Percentiles rank a stretch among this genome's conserved stretches.
Evolutionary conservation across 2,888 invertebrate genomes (phyloP).

Genomic region (Phasia obesa): DNA sequence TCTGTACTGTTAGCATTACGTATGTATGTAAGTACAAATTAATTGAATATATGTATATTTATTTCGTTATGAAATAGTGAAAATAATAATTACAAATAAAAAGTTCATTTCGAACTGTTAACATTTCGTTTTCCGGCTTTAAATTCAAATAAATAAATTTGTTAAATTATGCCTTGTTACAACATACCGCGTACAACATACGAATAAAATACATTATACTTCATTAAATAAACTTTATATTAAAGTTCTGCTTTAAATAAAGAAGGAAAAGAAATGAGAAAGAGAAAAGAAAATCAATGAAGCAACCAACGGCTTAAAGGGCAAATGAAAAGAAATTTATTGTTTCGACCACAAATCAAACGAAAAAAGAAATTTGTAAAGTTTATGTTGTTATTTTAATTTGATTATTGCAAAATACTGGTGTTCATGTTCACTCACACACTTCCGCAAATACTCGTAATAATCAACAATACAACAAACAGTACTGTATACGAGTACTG

Average conservation of each 20-base stretch:
- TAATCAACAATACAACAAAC: not conserved
- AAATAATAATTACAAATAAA: slow-evolving; percentile 42
- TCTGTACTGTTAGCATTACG: slow-evolving; percentile 2
- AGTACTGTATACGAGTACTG: slow-evolving; percentile 1
- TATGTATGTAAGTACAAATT: no score
- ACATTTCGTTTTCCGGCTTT: slow-evolving; percentile 55
- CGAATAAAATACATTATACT: slow-evolving; percentile 4
- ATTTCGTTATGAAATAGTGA: slow-evolving; percentile 55
- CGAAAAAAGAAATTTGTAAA: slow-evolving; percentile 35
- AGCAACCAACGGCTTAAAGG: slow-evolving; percentile 56
- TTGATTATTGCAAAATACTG: slow-evolving; percentile 41
- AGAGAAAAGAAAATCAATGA: slow-evolving; percentile 14
- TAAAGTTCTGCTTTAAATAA: slow-evolving; percentile 57
- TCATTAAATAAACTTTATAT: slow-evolving; percentile 28
- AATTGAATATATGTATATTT: slow-evolving; percentile 5
- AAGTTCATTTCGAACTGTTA: slow-evolving; percentile 24
- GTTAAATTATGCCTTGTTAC: slow-evolving; percentile 30
- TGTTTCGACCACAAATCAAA: slow-evolving; percentile 53
- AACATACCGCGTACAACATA: slow-evolving; percentile 29
- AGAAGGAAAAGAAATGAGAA: slow-evolving; percentile 13
- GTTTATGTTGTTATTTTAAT: not conserved
- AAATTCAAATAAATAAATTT: slow-evolving; percentile 31
- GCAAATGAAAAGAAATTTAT: slow-evolving; percentile 58
- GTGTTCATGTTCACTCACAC: slow-evolving; percentile 6
- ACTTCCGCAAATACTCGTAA: slow-evolving; percentile 46